Evolutionary conservation across 1,140 invertebrate genomes (phyloP), one percentile per base, ranked within the genome.

Genomic region (Oryctes rhinoceros): DNA sequence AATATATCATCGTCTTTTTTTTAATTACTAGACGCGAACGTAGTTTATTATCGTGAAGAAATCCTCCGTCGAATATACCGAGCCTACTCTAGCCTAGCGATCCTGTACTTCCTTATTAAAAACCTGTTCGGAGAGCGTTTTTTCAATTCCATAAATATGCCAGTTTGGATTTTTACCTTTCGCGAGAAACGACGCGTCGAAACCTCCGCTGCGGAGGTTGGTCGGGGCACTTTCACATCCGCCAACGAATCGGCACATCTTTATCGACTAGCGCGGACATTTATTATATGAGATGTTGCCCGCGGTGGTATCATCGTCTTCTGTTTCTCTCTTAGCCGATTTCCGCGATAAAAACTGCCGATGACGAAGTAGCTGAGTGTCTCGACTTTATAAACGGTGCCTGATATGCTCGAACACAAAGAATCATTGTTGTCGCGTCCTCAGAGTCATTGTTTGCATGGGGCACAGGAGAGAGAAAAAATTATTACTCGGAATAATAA

Each of bases 191-290:
- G 53, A n/a, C 53, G 0, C 6, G n/a, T 18, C 15, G 53, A 10
- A 44, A 10, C 39, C 39, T 10, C 9, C 5, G 9, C 39, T 59
- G 49, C 13, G 5, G 15, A 59, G 53, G 53, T 59, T 59, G 53
- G 53, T 59, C 18, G 53, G 13, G 6, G 53, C n/a, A 59, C 53
- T 59, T 59, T 59, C 53, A 59, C 53, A n/a, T 59, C 53, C 53
- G 53, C 53, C 53, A 18, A 59, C 53, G 18, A 59, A 59, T 59
- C 53, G 53, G 53, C 53, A 59, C 53, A 59, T 59, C 53, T 59
- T 59, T 59, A 59, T 59, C 53, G 53, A 59, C 5, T n/a, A n/a
- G 15, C 53, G 53, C 53, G 53, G 53, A 59, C 53, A 18, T 59
- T 59, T n/a, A 59, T 59, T 59, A 59, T 18, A 18, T 59, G 15